Evolutionary conservation across 1,140 invertebrate genomes (phyloP), one percentile per base, ranked within the genome.

Genomic region (Chironomus striatipennis): DNA sequence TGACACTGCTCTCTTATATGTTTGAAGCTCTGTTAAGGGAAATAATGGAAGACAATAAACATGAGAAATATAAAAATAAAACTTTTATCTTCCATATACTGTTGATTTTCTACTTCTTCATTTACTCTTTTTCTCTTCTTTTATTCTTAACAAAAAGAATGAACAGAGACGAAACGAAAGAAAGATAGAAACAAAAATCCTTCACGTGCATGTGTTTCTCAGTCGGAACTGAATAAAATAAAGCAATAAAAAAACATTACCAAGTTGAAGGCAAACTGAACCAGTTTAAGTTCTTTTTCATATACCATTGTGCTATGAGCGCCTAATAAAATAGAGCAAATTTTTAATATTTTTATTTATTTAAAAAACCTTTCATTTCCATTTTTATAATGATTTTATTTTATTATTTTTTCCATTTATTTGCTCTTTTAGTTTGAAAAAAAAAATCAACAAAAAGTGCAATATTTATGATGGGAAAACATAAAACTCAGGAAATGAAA

Each of bases 311-410:
- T 21, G 18, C 10, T 70, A 70, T 70, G 65, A 18, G 17, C 17
- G 65, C 65, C 65, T 70, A 17, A 21, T 70, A 70, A 70, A 70
- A 70, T 70, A 70, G 65, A 70, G 65, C 65, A 70, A 70, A 67
- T 67, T 67, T 67, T 67, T 67, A 70, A 70, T 20, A 70, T 21
- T 21, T 70, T 70, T 70, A 57, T 12, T 57, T 70, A 20, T 70
- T 70, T 70, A 70, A 10, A 57, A 57, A 12, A 12, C 47, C 10
- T 12, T 57, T 57, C n/a, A 12, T 3, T 57, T 57, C n/a, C 7
- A 12, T 57, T 57, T 2, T 57, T 3, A 12, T 2, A 57, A 12
- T n/a, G 1, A 12, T 57, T 57, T 57, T 57, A 57, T 57, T 10
- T 57, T 57, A 57, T 57, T 57, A n/a, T 57, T 57, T 7, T 34